A percentile compares a stretch with the other conserved stretches of the same genome.
phyloP scores from a whole-genome alignment of 2,113 vertebrate genomes.

The Phaetusa simplex region DNA sequence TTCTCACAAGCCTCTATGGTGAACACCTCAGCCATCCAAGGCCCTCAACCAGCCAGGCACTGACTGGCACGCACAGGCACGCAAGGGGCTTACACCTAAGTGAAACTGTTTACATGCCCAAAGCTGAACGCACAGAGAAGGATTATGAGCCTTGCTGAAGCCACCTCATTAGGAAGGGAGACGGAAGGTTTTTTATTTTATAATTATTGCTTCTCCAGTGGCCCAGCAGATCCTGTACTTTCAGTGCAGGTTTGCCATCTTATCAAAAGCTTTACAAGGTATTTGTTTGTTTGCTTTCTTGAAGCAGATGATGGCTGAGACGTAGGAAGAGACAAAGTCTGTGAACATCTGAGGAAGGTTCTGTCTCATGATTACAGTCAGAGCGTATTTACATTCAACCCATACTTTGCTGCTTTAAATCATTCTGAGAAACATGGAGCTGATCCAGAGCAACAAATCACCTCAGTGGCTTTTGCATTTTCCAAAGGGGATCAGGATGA shows the following conservation, averaged over 20 bases:
- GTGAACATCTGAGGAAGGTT: not conserved
- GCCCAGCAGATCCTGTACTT: not conserved
- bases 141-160: not conserved
- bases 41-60: not conserved
- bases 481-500: not conserved
- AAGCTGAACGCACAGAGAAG: not conserved
- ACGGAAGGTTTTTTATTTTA: fast-evolving
- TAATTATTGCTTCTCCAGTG: not conserved
- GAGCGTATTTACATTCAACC: not conserved
- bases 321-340: not conserved
- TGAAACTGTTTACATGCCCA: not conserved
- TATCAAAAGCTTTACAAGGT: not conserved
- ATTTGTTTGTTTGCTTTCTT: not conserved
- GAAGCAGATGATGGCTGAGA: not conserved
- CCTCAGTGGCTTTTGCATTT: not conserved
- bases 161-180: not conserved
- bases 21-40: not conserved
- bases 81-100: not conserved
- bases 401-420: not conserved
- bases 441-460: not conserved
- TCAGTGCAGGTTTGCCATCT: not conserved
- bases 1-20: not conserved
- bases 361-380: not conserved
- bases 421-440: not conserved
- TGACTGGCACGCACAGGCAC: fast-evolving